These are phyloP conservation scores for Cinclus mexicanus DNA, from an alignment of 2,113 vertebrate species.

Conservation along the genomic window DNA sequence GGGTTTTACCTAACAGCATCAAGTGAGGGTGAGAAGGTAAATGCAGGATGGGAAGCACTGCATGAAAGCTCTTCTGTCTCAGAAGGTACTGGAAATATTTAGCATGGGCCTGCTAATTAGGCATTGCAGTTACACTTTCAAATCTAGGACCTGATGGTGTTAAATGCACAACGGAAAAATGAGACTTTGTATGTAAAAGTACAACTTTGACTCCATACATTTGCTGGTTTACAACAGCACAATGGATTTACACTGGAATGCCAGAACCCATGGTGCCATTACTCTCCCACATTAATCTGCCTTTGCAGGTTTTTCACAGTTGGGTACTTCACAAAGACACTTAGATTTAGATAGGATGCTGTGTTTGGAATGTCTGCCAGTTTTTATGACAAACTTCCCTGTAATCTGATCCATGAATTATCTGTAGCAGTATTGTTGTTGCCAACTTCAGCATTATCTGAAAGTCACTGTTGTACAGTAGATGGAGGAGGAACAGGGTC, in stretches of 20 bases:
- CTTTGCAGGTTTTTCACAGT: slow-evolving; percentile 9
- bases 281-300: background rate
- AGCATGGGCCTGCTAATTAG: background rate
- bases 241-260: background rate
- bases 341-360: background rate
- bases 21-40: background rate
- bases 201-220: background rate
- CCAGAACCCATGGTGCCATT: background rate
- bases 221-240: background rate
- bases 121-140: background rate
- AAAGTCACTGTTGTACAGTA: background rate
- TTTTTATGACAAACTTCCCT: background rate
- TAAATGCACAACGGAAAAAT: background rate
- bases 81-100: slow-evolving; percentile 17
- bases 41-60: background rate
- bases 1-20: background rate
- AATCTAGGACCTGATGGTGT: background rate
- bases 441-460: background rate
- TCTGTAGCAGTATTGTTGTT: background rate
- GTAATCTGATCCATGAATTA: background rate
- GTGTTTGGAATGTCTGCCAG: background rate
- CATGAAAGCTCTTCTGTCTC: background rate
- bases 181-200: background rate
- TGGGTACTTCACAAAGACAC: background rate
- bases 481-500: background rate